Conservation (phyloP, 1,140 invertebrate genomes). For the Caenorhabditis brenneri region DNA sequence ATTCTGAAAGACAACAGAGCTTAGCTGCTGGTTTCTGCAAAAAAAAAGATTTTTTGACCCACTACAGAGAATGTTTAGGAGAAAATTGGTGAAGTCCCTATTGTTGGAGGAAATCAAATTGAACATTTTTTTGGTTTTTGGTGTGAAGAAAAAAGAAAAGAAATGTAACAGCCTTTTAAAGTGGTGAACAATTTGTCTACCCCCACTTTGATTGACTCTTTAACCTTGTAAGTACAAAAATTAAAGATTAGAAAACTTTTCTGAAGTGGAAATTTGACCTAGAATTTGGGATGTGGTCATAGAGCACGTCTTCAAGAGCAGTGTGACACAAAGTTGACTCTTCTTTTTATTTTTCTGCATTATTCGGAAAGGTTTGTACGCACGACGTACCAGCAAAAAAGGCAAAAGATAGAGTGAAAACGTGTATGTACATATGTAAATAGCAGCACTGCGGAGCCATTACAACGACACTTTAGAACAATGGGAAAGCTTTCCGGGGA, state of each 20-base stretch:
- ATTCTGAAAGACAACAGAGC: too few species aligned
- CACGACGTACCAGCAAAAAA: background rate
- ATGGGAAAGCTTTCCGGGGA: background rate
- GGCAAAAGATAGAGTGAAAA: too few species aligned
- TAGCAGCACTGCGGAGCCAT: background rate
- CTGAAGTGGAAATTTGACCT: too few species aligned
- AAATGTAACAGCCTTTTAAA: background rate
- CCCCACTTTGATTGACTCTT: too few species aligned
- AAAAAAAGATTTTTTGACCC: too few species aligned
- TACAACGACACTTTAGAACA: slow-evolving; percentile 11
- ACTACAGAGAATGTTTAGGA: background rate
- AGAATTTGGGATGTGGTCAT: too few species aligned
- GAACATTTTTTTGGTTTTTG: background rate
- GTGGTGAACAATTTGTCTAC: slow-evolving; percentile 17
- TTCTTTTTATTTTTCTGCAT: background rate
- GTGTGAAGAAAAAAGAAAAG: background rate
- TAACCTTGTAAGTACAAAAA: background rate
- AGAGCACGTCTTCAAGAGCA: too few species aligned
- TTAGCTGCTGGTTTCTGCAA: too few species aligned
- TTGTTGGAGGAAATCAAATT: too few species aligned
- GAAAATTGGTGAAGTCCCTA: too few species aligned
- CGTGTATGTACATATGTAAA: slow-evolving; percentile 36
- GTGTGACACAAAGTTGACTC: background rate
- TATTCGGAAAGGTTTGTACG: background rate
- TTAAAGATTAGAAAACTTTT: slow-evolving; percentile 30